These are phyloP conservation scores for Crypturellus undulatus DNA, from an alignment of 2,113 vertebrate species.

Conservation along the genomic window DNA sequence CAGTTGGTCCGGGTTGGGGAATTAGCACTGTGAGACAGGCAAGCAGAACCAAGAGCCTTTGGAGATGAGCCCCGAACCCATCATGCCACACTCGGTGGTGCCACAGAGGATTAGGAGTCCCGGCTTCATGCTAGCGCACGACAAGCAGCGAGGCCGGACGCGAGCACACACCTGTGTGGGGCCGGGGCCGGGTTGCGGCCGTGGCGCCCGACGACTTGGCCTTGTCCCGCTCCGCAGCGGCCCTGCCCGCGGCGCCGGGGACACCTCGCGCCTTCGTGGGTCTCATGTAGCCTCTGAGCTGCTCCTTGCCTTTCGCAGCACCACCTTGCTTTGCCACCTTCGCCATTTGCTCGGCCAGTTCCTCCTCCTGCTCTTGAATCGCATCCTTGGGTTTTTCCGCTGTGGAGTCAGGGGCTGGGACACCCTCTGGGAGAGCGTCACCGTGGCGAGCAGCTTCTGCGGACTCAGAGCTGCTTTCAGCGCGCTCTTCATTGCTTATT, in stretches of 20 bases:
- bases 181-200: constrained; percentile 5
- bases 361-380: neutral
- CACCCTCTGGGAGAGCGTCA: neutral
- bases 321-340: constrained; percentile 51
- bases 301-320: constrained; percentile 33
- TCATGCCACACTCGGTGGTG: constrained; percentile 56
- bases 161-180: constrained; percentile 72
- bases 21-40: constrained; percentile 54
- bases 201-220: neutral
- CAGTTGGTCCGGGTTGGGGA: neutral
- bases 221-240: constrained; percentile 18
- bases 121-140: constrained; percentile 55
- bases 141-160: neutral
- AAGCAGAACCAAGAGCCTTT: constrained; percentile 61
- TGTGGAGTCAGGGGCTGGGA: fast-evolving
- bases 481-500: neutral
- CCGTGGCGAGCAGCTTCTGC: neutral
- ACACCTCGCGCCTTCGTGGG: constrained; percentile 76
- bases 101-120: neutral
- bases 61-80: constrained; percentile 26
- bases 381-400: neutral
- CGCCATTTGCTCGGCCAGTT: neutral
- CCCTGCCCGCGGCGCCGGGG: constrained; percentile 9
- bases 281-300: constrained; percentile 82
- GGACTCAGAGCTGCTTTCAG: neutral